These are phyloP conservation scores for Choreutis nemorana DNA, from an alignment of 2,888 invertebrate species.

Conservation along the genomic window DNA sequence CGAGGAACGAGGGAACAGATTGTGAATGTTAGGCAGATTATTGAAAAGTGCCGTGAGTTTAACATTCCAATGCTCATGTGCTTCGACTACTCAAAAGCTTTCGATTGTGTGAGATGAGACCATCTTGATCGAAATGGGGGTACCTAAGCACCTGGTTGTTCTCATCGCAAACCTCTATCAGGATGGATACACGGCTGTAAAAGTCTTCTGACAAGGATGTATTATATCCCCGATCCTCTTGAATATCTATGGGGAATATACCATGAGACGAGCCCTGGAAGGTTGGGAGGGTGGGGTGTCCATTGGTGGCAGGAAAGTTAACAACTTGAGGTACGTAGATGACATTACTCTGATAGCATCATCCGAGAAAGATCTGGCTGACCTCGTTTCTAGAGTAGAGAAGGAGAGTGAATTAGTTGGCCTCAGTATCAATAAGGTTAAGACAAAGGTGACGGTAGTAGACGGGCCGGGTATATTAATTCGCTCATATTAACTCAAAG, in stretches of 20 bases:
- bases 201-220: neutral
- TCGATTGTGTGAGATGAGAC: constrained; percentile 3
- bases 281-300: constrained; percentile 1
- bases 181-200: neutral
- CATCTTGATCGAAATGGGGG: neutral
- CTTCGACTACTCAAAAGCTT: constrained; percentile 1
- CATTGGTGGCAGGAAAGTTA: neutral
- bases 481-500: neutral
- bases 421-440: too few relatives aligned
- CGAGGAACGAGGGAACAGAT: constrained; percentile 5
- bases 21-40: constrained; percentile 6
- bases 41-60: constrained; percentile 5
- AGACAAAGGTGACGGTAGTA: too few relatives aligned
- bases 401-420: too few relatives aligned
- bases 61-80: constrained; percentile 3
- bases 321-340: too few relatives aligned
- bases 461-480: too few relatives aligned
- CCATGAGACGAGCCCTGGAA: constrained; percentile 1
- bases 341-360: too few relatives aligned
- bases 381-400: too few relatives aligned
- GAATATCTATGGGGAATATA: too few relatives aligned
- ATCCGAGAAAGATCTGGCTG: too few relatives aligned
- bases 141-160: neutral
- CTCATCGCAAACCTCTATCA: neutral
- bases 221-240: too few relatives aligned